Evolutionary conservation across 2,797 vertebrate genomes (phyloP).

Genomic region (Gobio occitaniae): DNA sequence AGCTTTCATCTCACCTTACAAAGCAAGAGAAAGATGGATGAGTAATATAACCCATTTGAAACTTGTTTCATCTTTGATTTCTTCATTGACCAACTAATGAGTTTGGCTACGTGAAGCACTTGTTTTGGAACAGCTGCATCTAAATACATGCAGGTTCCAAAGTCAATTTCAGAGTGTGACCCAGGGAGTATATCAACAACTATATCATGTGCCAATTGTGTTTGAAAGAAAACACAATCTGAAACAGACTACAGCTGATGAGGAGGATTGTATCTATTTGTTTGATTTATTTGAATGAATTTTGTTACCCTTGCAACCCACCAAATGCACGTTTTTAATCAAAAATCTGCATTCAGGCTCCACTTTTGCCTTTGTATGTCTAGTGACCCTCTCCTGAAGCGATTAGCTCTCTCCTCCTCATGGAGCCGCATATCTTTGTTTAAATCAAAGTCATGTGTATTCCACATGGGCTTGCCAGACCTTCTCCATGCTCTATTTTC

Average conservation of each 20-base stretch:
- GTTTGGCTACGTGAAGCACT: constrained; percentile 20
- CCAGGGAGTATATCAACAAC: not conserved
- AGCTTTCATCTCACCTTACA: constrained; percentile 40
- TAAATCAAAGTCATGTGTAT: constrained; percentile 79
- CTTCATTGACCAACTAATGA: constrained; percentile 34
- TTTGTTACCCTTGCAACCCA: constrained; percentile 11
- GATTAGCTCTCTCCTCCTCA: constrained; percentile 34
- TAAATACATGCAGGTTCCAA: not conserved
- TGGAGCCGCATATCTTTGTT: constrained; percentile 66
- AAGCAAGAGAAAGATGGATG: constrained; percentile 27
- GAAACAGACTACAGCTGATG: constrained; percentile 16
- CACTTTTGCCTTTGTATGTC: constrained; percentile 33
- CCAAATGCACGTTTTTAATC: constrained; percentile 26
- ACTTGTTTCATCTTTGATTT: constrained; percentile 15
- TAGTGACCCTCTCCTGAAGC: constrained; percentile 50
- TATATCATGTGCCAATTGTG: not conserved
- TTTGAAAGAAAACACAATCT: constrained; percentile 14
- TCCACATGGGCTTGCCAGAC: constrained; percentile 67
- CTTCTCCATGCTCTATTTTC: constrained; percentile 71
- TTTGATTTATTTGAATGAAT: constrained; percentile 1
- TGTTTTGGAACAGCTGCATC: constrained; percentile 31
- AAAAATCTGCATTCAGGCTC: constrained; percentile 29
- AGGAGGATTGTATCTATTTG: constrained; percentile 18
- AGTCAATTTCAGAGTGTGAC: constrained; percentile 14
- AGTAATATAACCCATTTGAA: constrained; percentile 28